These are phyloP conservation scores for Magallana angulata DNA, from an alignment of 1,140 invertebrate species.

Conservation along the genomic window DNA sequence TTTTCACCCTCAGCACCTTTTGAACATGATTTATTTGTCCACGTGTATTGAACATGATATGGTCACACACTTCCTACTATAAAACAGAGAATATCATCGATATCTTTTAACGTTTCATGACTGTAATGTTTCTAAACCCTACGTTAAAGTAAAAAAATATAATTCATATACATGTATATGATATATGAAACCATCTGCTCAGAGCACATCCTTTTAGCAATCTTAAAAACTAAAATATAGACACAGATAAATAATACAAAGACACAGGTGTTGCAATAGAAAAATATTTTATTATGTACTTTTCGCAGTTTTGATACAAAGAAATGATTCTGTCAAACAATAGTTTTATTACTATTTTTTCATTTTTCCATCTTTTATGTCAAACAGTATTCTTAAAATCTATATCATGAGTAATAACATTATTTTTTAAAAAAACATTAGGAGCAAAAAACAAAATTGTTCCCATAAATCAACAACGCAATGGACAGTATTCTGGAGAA, in stretches of 20 bases:
- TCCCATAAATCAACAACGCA: conserved; percentile 29
- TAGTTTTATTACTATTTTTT: background rate
- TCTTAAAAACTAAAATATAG: background rate
- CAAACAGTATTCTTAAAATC: background rate
- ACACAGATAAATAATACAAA: background rate
- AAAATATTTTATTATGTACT: conserved; percentile 30
- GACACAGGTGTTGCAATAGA: background rate
- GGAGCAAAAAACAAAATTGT: conserved; percentile 9
- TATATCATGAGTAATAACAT: conserved; percentile 2
- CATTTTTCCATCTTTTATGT: background rate
- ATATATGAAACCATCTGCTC: background rate
- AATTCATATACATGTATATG: background rate
- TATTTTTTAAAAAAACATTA: background rate
- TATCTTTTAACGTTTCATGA: no score
- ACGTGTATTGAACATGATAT: no score
- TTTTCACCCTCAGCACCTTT: no score
- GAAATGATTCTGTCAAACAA: conserved; percentile 7
- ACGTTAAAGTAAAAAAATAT: background rate
- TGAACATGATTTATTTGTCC: no score
- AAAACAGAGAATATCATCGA: no score
- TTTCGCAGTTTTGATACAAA: conserved; percentile 16
- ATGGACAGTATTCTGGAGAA: background rate
- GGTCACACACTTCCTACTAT: no score
- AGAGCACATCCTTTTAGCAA: background rate
- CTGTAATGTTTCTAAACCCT: no score